A percentile compares a stretch with the other conserved stretches of the same genome.
phyloP scores from a whole-genome alignment of 53 echinoderm and acorn worm genomes.

The Astropecten irregularis region DNA sequence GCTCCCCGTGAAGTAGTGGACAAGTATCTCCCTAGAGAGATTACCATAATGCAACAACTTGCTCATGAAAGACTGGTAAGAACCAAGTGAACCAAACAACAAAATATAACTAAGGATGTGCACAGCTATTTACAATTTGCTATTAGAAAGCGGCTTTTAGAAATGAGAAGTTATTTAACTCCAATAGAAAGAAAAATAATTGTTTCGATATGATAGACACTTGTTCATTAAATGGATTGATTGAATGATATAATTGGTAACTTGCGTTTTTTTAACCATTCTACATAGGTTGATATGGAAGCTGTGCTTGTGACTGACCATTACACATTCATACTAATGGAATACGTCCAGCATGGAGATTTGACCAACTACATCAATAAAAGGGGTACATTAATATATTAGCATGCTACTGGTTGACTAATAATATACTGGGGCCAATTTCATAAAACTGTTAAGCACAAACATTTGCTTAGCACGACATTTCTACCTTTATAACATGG shows the following conservation, averaged over 20 bases:
- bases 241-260: too few relatives aligned
- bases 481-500: too few relatives aligned
- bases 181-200: too few relatives aligned
- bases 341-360: slow-evolving; percentile 77
- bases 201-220: too few relatives aligned
- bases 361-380: slow-evolving; percentile 82
- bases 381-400: slow-evolving; percentile 69
- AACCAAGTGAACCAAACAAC: slow-evolving; percentile 3
- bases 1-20: slow-evolving; percentile 75
- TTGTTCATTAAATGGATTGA: too few relatives aligned
- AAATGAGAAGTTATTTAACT: too few relatives aligned
- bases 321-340: slow-evolving; percentile 76
- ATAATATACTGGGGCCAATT: too few relatives aligned
- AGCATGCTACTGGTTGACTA: too few relatives aligned
- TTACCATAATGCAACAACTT: slow-evolving; percentile 80
- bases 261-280: too few relatives aligned
- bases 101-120: neutral
- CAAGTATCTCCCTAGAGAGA: slow-evolving; percentile 78
- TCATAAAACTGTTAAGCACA: too few relatives aligned
- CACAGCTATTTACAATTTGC: neutral
- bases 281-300: slow-evolving; percentile 76
- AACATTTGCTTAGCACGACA: too few relatives aligned
- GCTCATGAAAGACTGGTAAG: slow-evolving; percentile 88
- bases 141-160: neutral
- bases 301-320: slow-evolving; percentile 79